Base-by-base conservation (phyloP, 2,113 vertebrate species). In the Dasyprocta punctata region DNA sequence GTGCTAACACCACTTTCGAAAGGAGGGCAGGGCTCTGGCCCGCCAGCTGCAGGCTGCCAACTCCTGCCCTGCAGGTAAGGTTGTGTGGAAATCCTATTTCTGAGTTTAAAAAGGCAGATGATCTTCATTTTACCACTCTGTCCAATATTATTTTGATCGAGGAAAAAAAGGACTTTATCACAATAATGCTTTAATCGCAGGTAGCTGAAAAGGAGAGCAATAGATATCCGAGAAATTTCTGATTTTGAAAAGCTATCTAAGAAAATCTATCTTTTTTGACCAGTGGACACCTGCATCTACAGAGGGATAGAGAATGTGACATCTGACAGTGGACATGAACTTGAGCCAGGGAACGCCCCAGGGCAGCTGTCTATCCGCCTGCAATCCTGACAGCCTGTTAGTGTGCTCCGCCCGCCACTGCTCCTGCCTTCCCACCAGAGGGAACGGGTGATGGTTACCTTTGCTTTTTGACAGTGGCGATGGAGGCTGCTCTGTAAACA, bases 381-480 rank as follows among this genome's bases (percentile, higher is more conserved):
- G 1, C 0, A 0, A 38, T 5, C 22, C 38, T 20, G 10, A 41
- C 0, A 60, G 73, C 36, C 44, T 58, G 41, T 14, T 69, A 14
- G 8, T 3, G 33, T 0, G 1, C 5, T 13, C 24, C 14, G 52
- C 44, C 84, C 61, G 52, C 38, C 19, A 36, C 9, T 5, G 0
- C 1, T 16, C 22, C 10, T 0, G 3, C 47, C 47, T 52, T 41
- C 78, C 71, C 0, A 12, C 30, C 14, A 30, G 58, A 0, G 60
- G 38, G 60, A n/a, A 33, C 0, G 19, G 7, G 58, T 0, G 56
- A 88, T 41, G 58, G 38, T 98, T 99, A 99, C 99, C 99, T 99
- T 99, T 99, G 98, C 95, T 99, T 98, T 99, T 99, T 92, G 98
- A 96, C 82, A 99, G 91, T 80, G 99, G 99, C 67, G 99, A 99